Evolutionary conservation across 2,888 invertebrate species (phyloP), one percentile per base, ranked within the genome.

Genomic region (Polydrusus tereticollis): DNA sequence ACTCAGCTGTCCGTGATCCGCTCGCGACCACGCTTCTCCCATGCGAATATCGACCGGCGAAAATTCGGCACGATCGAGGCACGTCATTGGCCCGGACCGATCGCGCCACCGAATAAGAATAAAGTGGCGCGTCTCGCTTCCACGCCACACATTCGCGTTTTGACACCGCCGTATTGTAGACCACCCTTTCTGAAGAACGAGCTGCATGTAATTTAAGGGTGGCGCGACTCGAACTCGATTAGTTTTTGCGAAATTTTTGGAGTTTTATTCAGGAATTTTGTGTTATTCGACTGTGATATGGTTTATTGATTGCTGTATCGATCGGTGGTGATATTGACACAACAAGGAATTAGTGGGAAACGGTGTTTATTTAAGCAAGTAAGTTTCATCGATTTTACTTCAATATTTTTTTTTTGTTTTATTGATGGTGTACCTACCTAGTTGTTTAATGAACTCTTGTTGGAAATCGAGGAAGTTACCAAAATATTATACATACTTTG

Each of bases 91-190:
- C 59, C 59, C 23, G 36, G 29, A 16, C 10, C 20, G 29, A 75
- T 75, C 72, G 75, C 72, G 75, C 75, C 72, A 75, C 73, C 65
- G 60, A 36, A 50, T 57, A 52, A 38, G 33, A 59, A 75, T 75
- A 75, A 75, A 75, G 75, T 74, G 74, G 74, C 74, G 71, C 64
- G 74, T 59, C 63, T 59, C 26, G 4, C 12, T n/a, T 2, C 23
- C 43, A 20, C 41, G 60, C 23, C n/a, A 36, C 20, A 55, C 72
- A 74, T 72, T 74, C 68, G 74, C 59, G 64, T 52, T n/a, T 21
- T 41, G 52, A 45, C n/a, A 62, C 43, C 50, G 69, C 38, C 52
- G 20, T 5, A 58, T 5, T 58, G 38, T 20, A 50, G 47, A 59
- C 36, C 12, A 64, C 70, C 70, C 65, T 59, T n/a, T n/a, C 45